Evolutionary conservation across 2,797 vertebrate species (phyloP).

Genomic region (Brotogeris chrysoptera): DNA sequence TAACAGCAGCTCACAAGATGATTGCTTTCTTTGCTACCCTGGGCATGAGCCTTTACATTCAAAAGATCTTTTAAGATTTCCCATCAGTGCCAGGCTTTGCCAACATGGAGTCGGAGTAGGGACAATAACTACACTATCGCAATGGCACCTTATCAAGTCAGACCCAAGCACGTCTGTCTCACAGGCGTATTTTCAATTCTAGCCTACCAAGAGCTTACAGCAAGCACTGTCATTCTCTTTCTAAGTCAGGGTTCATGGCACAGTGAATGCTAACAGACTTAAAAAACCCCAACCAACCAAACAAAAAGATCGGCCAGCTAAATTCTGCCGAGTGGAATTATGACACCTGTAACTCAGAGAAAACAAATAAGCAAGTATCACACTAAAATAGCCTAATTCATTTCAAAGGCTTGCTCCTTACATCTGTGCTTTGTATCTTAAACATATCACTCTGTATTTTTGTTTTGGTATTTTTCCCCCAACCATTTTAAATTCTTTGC

Average conservation of each 20-base stretch:
- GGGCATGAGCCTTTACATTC: background rate
- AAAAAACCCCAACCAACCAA: background rate
- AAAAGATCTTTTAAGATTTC: background rate
- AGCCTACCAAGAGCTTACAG: slow-evolving; percentile 10
- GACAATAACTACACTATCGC: background rate
- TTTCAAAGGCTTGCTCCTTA: slow-evolving; percentile 49
- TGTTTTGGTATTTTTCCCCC: slow-evolving; percentile 57
- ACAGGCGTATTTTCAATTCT: slow-evolving; percentile 34
- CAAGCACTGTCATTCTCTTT: background rate
- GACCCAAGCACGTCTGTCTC: background rate
- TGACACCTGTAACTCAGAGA: slow-evolving; percentile 51
- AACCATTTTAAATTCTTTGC: slow-evolving; percentile 65
- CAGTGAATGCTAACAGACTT: slow-evolving; percentile 32
- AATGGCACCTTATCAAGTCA: background rate
- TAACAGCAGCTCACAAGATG: background rate
- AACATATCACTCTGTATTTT: slow-evolving; percentile 40
- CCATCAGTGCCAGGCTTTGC: background rate
- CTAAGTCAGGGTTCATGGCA: slow-evolving; percentile 37
- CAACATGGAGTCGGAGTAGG: background rate
- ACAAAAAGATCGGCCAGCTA: slow-evolving; percentile 40
- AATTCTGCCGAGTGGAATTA: slow-evolving; percentile 46
- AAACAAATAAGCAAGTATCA: slow-evolving; percentile 64
- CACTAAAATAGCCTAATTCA: slow-evolving; percentile 21
- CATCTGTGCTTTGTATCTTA: slow-evolving; percentile 59
- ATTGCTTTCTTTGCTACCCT: background rate